Evolutionary conservation across 2,888 invertebrate species (phyloP).

Genomic region (Tenthredo mesomela): DNA sequence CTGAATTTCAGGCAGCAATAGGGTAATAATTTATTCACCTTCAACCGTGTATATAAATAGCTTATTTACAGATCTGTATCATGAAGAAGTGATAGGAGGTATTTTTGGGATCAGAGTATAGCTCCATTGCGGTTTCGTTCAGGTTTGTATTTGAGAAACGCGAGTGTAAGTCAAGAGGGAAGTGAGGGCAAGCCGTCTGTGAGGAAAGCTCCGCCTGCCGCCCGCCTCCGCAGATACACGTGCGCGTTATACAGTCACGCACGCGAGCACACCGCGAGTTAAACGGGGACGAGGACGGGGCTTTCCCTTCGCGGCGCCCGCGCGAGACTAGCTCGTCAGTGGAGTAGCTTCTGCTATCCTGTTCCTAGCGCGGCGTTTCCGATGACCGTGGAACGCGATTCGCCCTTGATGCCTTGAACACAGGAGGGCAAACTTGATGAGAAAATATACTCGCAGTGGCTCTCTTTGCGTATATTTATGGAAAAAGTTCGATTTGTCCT

Average conservation of each 20-base stretch:
- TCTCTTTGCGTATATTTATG: neutral
- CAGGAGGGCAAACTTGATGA: conserved; percentile 7
- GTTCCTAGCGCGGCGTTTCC: conserved; percentile 50
- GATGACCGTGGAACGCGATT: conserved; percentile 51
- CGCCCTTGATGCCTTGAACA: conserved; percentile 20
- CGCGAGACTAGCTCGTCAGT: neutral
- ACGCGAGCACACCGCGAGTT: conserved; percentile 15
- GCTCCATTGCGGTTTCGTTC: conserved; percentile 10
- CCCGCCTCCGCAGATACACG: conserved; percentile 52
- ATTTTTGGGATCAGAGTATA: neutral
- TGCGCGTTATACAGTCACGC: conserved; percentile 19
- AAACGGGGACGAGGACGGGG: conserved; percentile 18
- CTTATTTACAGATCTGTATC: neutral
- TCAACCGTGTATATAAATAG: neutral
- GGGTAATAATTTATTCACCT: neutral
- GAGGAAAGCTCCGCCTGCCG: conserved; percentile 74
- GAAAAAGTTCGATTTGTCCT: neutral
- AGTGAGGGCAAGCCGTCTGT: conserved; percentile 70
- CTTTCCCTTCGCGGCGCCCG: neutral
- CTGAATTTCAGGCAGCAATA: neutral
- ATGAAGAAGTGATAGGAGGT: neutral
- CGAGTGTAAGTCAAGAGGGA: conserved; percentile 27
- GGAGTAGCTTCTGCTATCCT: conserved; percentile 41
- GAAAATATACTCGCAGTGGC: neutral
- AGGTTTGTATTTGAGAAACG: conserved; percentile 27